These are phyloP conservation scores for Stegodyphus mimosarum DNA, from an alignment of 1,140 invertebrate species.

Conservation along the genomic window DNA sequence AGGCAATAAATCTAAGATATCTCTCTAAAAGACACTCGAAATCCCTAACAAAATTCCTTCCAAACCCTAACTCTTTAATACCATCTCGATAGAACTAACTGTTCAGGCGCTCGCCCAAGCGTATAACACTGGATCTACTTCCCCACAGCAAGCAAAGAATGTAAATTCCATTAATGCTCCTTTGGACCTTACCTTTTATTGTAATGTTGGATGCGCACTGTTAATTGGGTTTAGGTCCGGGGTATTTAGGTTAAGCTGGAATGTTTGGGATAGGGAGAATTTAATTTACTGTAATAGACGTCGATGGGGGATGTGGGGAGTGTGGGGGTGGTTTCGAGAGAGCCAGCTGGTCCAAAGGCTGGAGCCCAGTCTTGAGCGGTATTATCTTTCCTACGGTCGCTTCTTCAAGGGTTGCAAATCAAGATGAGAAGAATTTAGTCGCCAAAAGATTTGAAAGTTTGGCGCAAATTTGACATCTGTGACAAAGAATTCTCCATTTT, in stretches of 20 bases:
- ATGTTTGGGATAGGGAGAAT: conserved; percentile 42
- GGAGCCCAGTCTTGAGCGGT: conserved; percentile 53
- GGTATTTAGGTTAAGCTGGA: conserved; percentile 29
- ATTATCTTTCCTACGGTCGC: conserved; percentile 59
- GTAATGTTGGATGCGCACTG: conserved; percentile 42
- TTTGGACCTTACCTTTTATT: conserved; percentile 54
- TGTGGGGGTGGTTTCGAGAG: neutral
- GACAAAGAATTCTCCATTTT: neutral
- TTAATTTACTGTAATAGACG: conserved; percentile 60
- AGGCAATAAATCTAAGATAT: conserved; percentile 4
- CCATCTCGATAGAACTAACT: conserved; percentile 2
- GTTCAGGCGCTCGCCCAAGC: conserved; percentile 4
- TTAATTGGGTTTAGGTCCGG: conserved; percentile 47
- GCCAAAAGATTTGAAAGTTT: conserved; percentile 15
- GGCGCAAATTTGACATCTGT: neutral
- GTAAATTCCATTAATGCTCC: conserved; percentile 58
- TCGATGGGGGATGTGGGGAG: conserved; percentile 4
- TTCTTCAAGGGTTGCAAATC: conserved; percentile 38
- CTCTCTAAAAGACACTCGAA: neutral
- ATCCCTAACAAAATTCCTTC: conserved; percentile 7
- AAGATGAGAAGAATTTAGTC: neutral
- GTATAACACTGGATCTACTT: conserved; percentile 25
- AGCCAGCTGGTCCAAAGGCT: conserved; percentile 59
- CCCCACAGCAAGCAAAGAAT: conserved; percentile 39
- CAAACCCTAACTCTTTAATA: conserved; percentile 37